A percentile compares a stretch with the other conserved stretches of the same genome.
These are phyloP conservation scores for Streptopelia turtur DNA, from an alignment of 2,797 vertebrate genomes.

Conservation along the genomic window DNA sequence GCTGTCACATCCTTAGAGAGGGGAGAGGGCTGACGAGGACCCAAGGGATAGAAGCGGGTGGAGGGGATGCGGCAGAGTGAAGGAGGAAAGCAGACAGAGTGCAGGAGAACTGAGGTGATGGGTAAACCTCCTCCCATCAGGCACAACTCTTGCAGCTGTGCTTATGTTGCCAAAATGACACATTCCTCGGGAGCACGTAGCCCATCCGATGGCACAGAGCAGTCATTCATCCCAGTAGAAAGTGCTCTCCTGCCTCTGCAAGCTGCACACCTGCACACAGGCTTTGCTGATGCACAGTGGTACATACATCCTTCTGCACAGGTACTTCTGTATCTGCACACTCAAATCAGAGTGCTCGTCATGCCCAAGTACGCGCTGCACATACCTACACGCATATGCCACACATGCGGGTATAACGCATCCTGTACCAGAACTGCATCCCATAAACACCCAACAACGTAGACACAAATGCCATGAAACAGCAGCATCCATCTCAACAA, in stretches of 20 bases:
- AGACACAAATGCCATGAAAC: background rate
- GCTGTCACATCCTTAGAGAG: background rate
- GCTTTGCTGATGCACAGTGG: background rate
- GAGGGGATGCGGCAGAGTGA: background rate
- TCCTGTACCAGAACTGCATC: background rate
- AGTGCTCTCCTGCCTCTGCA: background rate
- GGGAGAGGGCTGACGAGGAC: background rate
- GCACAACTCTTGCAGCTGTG: background rate
- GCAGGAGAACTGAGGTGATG: background rate
- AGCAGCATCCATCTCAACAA: background rate
- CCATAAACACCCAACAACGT: background rate
- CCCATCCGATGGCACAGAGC: accelerated
- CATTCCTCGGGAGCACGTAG: background rate
- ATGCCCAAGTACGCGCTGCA: background rate
- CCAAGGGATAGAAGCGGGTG: background rate
- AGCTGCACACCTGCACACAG: accelerated
- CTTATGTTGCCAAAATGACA: background rate
- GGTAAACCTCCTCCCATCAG: background rate
- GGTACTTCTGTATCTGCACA: background rate
- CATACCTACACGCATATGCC: accelerated
- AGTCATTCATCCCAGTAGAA: background rate
- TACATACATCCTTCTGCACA: background rate
- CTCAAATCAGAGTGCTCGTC: background rate
- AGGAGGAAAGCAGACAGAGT: background rate
- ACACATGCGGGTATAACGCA: background rate